A percentile compares a stretch with the other conserved stretches of the same genome.
These are phyloP conservation scores for Serrognathus titanus DNA, from an alignment of 2,888 invertebrate genomes.

Conservation along the genomic window DNA sequence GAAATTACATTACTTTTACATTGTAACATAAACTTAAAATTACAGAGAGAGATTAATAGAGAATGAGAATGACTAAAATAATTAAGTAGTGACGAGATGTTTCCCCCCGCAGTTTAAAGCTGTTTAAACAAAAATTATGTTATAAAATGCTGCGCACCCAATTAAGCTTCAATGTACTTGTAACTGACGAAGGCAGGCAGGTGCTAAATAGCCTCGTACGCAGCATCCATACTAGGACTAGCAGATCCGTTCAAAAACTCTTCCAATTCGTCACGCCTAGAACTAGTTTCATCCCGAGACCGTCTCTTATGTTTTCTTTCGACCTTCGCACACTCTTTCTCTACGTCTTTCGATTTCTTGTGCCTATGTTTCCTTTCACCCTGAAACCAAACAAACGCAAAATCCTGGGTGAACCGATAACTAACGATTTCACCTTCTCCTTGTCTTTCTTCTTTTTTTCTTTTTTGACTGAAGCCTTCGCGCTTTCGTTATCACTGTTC, in stretches of 20 bases:
- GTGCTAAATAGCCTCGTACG: conserved; percentile 59
- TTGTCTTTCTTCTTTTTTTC: conserved; percentile 44
- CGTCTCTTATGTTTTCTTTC: conserved; percentile 50
- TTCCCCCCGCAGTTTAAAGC: no score
- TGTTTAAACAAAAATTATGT: no score
- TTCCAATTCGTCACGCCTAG: conserved; percentile 56
- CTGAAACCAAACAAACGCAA: conserved; percentile 22
- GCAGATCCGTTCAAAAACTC: conserved; percentile 59
- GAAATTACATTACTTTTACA: no score
- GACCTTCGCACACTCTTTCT: conserved; percentile 42
- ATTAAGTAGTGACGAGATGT: no score
- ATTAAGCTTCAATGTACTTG: conserved; percentile 7
- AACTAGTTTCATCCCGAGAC: conserved; percentile 47
- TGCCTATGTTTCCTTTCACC: conserved; percentile 44
- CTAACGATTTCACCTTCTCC: conserved; percentile 47
- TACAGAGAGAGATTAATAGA: no score
- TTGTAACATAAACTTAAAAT: no score
- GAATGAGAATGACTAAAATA: no score
- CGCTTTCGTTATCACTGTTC: conserved; percentile 52
- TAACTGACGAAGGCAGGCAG: conserved; percentile 16
- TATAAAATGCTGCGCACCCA: background rate
- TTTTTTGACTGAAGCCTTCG: conserved; percentile 37
- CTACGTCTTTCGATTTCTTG: conserved; percentile 55
- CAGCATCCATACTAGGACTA: conserved; percentile 54
- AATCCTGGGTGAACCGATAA: background rate